These are phyloP conservation scores for Falco naumanni DNA, from an alignment of 2,797 vertebrate species.

Conservation along the genomic window DNA sequence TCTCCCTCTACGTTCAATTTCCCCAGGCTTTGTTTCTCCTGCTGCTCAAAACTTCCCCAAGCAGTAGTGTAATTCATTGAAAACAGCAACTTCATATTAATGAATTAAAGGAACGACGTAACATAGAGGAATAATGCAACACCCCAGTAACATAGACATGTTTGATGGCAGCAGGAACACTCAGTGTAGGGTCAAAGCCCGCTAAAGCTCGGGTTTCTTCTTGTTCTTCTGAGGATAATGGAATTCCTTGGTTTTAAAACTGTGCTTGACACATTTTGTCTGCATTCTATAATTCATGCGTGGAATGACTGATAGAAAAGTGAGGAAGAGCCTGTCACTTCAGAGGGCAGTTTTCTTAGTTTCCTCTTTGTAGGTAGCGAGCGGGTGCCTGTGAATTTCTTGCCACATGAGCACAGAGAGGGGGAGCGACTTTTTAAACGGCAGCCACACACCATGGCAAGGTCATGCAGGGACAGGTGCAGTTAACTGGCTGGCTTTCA, in stretches of 20 bases:
- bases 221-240: background rate
- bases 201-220: background rate
- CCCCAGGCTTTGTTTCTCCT: background rate
- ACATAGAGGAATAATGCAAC: accelerated
- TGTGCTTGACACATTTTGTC: background rate
- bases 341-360: background rate
- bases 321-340: background rate
- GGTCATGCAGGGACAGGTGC: background rate
- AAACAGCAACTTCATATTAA: background rate
- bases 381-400: background rate
- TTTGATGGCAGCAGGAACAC: background rate
- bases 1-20: accelerated
- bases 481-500: background rate
- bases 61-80: background rate
- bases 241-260: background rate
- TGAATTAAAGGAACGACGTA: background rate
- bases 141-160: accelerated
- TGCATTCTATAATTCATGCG: background rate
- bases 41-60: background rate
- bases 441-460: background rate
- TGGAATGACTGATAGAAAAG: background rate
- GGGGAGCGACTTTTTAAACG: background rate
- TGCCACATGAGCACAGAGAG: background rate
- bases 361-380: background rate
- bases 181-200: background rate